Base-by-base conservation (phyloP, 2,888 invertebrate genomes). In the Linnaemya vulpina region DNA sequence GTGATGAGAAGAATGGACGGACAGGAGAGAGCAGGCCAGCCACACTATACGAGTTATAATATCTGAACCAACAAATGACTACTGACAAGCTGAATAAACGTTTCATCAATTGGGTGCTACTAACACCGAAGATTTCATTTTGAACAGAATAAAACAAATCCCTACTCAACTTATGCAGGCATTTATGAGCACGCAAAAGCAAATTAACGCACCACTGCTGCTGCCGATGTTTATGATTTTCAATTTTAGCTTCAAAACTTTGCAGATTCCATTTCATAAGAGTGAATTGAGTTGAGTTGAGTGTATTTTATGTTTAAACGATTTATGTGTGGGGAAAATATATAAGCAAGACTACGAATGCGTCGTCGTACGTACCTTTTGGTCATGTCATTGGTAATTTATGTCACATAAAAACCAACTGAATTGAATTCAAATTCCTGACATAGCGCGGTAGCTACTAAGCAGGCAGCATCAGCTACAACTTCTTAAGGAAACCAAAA, bases 371-470 rank as follows among this genome's bases (percentile, higher is more conserved):
- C 55, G 74, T 80, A 83, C 83, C 79, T 86, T 79, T 85, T 82
- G 82, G 85, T 67, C 85, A 83, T 91, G 91, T 91, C 90, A 91
- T 89, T 89, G 90, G 88, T 91, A 90, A 91, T 91, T 91, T 91
- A 91, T 91, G 90, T 91, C 91, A 91, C 88, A 82, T 85, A 60
- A 78, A 85, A 74, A 87, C 88, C 87, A 89, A 90, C 87, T 89
- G 89, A 89, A 90, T 91, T 87, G 87, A 88, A 88, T 88, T 91
- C 90, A 91, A 91, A 91, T 91, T 91, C 91, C 89, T 90, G 88
- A 88, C 91, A 90, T 91, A 87, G 87, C 87, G 87, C 87, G 83
- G 86, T 87, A 86, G 86, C 86, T 40, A 73, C 79, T 83, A 43
- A 79, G 62, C 74, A 73, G 62, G 53, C 67, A 75, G 49, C 25